Evolutionary conservation across 1,140 invertebrate genomes (phyloP), one percentile per base, ranked within the genome.

Genomic region (Plectus sambesii): DNA sequence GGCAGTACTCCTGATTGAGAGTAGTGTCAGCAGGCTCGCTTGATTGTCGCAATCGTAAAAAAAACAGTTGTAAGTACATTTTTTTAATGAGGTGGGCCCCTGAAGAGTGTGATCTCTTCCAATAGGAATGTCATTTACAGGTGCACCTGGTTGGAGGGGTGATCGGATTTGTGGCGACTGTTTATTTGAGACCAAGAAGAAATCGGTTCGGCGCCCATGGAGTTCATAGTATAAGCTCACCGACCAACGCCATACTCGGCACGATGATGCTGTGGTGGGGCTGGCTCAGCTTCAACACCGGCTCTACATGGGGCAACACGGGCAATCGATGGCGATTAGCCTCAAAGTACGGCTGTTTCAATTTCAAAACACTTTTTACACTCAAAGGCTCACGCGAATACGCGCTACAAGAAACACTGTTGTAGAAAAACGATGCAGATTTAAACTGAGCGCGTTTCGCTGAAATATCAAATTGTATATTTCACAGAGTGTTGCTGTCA

Each of bases 211-310:
- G 84, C 19, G 74, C 81, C 37, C 83, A 83, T 1, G 75, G 77
- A 6, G 78, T 84, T 0, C 62, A 86, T 19, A 83, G 85, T 0
- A 74, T 89, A 54, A 87, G 86, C 0, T 83, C 81, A 63, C 85
- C 87, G 0, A 85, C 87, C 0, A 90, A 88, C 63, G 84, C 85
- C 5, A 80, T 87, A 23, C 80, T 92, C 76, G 88, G 87, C 0
- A 77, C 87, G 0, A 90, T 90, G 63, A 87, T 92, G 23, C 72
- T 92, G 3, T 93, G 87, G 87, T 90, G 85, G 83, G 86, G 85
- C 0, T 90, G 87, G 86, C 71, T 89, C 30, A 86, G 85, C 2
- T 92, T 90, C 61, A 92, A 92, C 70, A 87, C 85, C 41, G 86
- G 86, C 49, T 74, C 74, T 27, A 74, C 73, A 22, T 76, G 75